Evolutionary conservation across 64 coral and sea anemone species (phyloP), one percentile per base, ranked within the genome.

Genomic region (Acropora yongei): DNA sequence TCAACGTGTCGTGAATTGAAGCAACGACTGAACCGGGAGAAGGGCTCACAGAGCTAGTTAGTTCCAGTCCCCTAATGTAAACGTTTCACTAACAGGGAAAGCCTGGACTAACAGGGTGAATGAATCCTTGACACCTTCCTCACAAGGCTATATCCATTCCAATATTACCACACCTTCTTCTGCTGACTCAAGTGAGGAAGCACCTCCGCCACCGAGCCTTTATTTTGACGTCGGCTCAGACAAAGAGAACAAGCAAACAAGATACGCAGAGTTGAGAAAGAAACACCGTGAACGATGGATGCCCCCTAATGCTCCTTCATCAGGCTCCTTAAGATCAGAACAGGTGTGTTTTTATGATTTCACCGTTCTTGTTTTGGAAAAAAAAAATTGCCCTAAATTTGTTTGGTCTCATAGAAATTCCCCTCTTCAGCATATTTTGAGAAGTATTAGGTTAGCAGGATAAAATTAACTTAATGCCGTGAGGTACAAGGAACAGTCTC

Each of bases 211-310:
- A 20, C 82, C 82, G 4, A 85, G 46, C 17, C 45, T 85, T 18
- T 85, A 85, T 66, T 85, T 85, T 49, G 82, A 85, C 48, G 82
- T 85, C 4, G 82, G 72, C 0, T 44, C 68, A 72, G 82, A 8
- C 44, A 85, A 85, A 48, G 82, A 85, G 82, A 72, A 85, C 61
- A 85, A 85, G 6, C 12, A 85, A 44, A 71, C 63, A 48, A 71
- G 17, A 18, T 85, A 49, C 10, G 61, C 44, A 69, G 82, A 85
- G 44, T 20, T 85, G 44, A 69, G 82, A 85, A 85, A 85, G n/a
- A 85, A 85, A 85, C 61, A 85, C 8, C 61, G 82, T 49, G 82
- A 85, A 71, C 44, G 82, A 17, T 85, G 82, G 82, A 39, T 43
- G 1, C 82, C 82, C 49, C 82, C 82, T 3, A 49, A 2, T 7